phyloP scores from a whole-genome alignment of 2,797 vertebrate species.

The Ceryle rudis region DNA sequence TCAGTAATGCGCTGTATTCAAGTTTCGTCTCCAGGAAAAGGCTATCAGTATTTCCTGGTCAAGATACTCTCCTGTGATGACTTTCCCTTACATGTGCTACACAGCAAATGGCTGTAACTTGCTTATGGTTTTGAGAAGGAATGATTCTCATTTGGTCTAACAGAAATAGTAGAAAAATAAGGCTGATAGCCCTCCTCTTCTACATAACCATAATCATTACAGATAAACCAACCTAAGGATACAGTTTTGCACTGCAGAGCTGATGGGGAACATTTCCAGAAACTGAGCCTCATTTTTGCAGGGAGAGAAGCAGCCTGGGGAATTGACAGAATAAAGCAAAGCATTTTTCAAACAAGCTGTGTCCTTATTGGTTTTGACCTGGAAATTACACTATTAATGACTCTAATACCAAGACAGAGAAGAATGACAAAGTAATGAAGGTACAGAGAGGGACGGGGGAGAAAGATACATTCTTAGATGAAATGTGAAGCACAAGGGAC shows the following conservation, averaged over 20 bases:
- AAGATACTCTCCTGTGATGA: background rate
- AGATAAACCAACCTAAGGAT: background rate
- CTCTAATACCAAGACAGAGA: background rate
- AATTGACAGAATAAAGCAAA: background rate
- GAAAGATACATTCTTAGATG: background rate
- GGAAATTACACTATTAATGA: background rate
- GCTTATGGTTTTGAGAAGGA: background rate
- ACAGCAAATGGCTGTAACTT: background rate
- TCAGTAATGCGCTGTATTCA: fast-evolving
- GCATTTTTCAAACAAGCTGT: background rate
- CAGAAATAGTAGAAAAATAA: background rate
- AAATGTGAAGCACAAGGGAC: background rate
- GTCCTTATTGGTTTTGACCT: background rate
- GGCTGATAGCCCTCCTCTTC: background rate
- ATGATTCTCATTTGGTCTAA: background rate
- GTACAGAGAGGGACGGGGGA: background rate
- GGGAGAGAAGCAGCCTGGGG: background rate
- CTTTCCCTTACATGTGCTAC: background rate
- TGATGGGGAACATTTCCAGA: background rate
- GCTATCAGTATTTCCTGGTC: background rate
- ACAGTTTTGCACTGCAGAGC: background rate
- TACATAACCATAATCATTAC: background rate
- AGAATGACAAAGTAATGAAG: background rate
- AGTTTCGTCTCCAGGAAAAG: background rate
- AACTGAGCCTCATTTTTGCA: background rate